A percentile compares a stretch with the other conserved stretches of the same genome.
Evolutionary conservation across 2,113 vertebrate genomes (phyloP).

Genomic region (Ageneiosus marmoratus): DNA sequence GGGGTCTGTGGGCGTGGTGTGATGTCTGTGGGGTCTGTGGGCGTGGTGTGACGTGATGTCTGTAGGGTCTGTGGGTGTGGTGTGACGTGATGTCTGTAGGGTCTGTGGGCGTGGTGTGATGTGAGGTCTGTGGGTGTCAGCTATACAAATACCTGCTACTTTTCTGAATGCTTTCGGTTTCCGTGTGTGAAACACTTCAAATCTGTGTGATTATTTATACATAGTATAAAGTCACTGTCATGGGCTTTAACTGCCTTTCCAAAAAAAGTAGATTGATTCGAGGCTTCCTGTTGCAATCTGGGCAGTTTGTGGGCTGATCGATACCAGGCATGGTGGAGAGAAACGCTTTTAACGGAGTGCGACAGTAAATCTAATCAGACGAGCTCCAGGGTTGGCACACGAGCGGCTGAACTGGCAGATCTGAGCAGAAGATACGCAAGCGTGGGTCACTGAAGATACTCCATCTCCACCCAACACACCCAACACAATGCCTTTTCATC

Average conservation of each 20-base stretch:
- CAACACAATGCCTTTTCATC: constrained; percentile 12
- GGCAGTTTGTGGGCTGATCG: constrained; percentile 43
- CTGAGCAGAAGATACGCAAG: constrained; percentile 37
- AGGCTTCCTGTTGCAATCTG: constrained; percentile 47
- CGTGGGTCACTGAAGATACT: background rate
- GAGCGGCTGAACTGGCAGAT: constrained; percentile 54
- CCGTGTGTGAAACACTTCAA: background rate
- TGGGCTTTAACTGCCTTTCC: constrained; percentile 15
- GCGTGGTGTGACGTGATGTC: too few species aligned
- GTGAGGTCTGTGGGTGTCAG: too few species aligned
- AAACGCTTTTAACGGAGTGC: constrained; percentile 42
- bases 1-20: too few species aligned
- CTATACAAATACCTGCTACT: too few species aligned
- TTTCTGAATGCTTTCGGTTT: background rate
- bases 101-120: too few species aligned
- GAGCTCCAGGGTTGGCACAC: constrained; percentile 27
- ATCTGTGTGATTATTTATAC: constrained; percentile 41
- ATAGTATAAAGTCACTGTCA: constrained; percentile 33
- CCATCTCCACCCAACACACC: background rate
- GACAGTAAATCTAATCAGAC: constrained; percentile 52
- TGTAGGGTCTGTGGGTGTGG: too few species aligned
- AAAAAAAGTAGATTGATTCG: constrained; percentile 47
- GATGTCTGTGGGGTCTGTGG: too few species aligned
- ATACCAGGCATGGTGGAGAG: constrained; percentile 44
- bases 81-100: too few species aligned